Conservation (phyloP, 2,888 invertebrate genomes). For the Nemotelus nigrinus region DNA sequence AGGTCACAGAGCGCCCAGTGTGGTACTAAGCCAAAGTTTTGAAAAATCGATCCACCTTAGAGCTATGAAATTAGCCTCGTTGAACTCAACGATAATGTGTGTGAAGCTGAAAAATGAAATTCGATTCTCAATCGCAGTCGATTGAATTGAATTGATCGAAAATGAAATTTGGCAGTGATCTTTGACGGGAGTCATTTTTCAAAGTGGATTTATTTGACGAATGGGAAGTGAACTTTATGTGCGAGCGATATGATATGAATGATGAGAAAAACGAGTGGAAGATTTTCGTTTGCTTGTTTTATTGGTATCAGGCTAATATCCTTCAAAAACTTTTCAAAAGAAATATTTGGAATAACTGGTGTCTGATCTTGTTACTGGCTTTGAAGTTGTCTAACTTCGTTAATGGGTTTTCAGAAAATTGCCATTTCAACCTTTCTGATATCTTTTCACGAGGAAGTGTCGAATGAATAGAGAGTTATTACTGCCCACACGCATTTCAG, state of each 20-base stretch:
- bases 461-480: too few relatives aligned
- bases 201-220: not conserved
- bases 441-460: too few relatives aligned
- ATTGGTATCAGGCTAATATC: too few relatives aligned
- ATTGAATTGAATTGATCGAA: not conserved
- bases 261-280: too few relatives aligned
- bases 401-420: too few relatives aligned
- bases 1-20: not conserved
- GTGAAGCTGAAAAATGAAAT: constrained; percentile 1
- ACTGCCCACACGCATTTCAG: too few relatives aligned
- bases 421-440: too few relatives aligned
- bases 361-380: too few relatives aligned
- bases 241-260: not conserved
- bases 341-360: too few relatives aligned
- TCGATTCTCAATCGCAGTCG: not conserved
- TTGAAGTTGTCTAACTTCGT: too few relatives aligned
- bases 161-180: constrained; percentile 14
- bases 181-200: not conserved
- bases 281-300: too few relatives aligned
- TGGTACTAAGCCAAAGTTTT: constrained; percentile 7
- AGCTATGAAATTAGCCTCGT: constrained; percentile 19
- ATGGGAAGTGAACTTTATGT: not conserved
- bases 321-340: too few relatives aligned
- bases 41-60: not conserved
- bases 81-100: constrained; percentile 11